A percentile compares a stretch with the other conserved stretches of the same genome.
Conservation (phyloP, 1,140 invertebrate genomes). For the Ooceraea biroi region DNA sequence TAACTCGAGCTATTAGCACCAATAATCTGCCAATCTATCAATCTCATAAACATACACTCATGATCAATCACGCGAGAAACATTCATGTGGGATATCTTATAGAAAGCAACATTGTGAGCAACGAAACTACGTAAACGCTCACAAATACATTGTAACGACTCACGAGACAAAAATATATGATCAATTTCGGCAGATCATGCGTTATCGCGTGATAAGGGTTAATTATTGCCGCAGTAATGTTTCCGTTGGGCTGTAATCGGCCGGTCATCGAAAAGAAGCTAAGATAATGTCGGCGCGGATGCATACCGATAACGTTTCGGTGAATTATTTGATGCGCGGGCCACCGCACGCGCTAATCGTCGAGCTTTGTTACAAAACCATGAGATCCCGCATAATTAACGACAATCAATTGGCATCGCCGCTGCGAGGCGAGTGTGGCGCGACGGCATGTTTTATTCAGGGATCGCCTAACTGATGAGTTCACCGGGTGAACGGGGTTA, state of each 20-base stretch:
- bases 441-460: conserved; percentile 55
- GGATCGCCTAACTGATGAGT: conserved; percentile 31
- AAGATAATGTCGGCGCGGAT: conserved; percentile 35
- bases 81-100: not conserved
- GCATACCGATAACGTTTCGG: conserved; percentile 24
- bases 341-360: conserved; percentile 32
- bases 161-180: not conserved
- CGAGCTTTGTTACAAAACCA: conserved; percentile 54
- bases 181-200: not conserved
- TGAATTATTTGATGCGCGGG: conserved; percentile 44
- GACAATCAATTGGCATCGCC: conserved; percentile 44
- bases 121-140: not conserved
- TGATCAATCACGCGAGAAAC: not conserved
- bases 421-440: conserved; percentile 14
- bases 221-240: conserved; percentile 19
- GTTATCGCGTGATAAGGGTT: conserved; percentile 1
- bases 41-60: too few relatives aligned
- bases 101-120: not conserved
- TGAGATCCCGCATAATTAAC: conserved; percentile 60
- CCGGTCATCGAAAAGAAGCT: not conserved
- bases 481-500: conserved; percentile 1
- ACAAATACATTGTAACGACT: not conserved
- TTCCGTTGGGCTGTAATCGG: not conserved
- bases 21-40: not conserved
- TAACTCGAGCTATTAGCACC: not conserved